Percentiles rank a stretch among this genome's conserved stretches.
phyloP scores from a whole-genome alignment of 2,888 invertebrate genomes.

The Leptothorax acervorum region DNA sequence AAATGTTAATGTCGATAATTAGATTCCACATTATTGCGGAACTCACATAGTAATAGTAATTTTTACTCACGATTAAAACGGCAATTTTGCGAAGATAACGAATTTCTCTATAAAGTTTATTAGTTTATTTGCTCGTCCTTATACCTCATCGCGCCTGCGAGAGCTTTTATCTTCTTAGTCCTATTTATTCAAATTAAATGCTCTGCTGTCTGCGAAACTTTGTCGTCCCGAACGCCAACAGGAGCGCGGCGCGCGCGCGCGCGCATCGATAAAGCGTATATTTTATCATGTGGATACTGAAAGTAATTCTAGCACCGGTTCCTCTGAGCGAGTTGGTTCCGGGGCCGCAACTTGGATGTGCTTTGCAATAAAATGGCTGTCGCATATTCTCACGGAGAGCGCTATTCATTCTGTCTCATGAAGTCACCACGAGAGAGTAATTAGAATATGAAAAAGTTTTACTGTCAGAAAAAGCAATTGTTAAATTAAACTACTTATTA shows the following conservation, averaged over 20 bases:
- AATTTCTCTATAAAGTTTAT: neutral
- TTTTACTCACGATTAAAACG: neutral
- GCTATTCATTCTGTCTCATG: slow-evolving; percentile 26
- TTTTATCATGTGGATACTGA: slow-evolving; percentile 25
- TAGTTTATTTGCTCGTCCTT: slow-evolving; percentile 20
- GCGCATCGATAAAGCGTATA: slow-evolving; percentile 11
- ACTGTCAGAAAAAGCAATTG: slow-evolving; percentile 9
- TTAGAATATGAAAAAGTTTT: neutral
- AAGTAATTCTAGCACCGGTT: slow-evolving; percentile 23
- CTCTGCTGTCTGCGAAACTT: slow-evolving; percentile 45
- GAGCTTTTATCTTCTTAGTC: slow-evolving; percentile 45
- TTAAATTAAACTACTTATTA: neutral
- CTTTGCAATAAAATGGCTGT: slow-evolving; percentile 38
- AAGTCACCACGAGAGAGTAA: neutral
- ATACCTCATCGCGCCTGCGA: neutral
- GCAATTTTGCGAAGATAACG: neutral
- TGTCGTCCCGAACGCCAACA: slow-evolving; percentile 22
- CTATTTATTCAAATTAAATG: slow-evolving; percentile 70
- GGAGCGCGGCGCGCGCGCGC: no score
- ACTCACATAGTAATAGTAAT: neutral
- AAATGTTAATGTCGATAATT: slow-evolving; percentile 16
- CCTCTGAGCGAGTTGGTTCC: slow-evolving; percentile 3
- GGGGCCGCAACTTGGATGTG: slow-evolving; percentile 8
- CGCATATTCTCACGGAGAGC: slow-evolving; percentile 13
- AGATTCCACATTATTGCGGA: neutral